Percentiles rank a stretch among this genome's conserved stretches.
phyloP scores from a whole-genome alignment of 1,140 invertebrate genomes.

The Anastatus disparis region DNA sequence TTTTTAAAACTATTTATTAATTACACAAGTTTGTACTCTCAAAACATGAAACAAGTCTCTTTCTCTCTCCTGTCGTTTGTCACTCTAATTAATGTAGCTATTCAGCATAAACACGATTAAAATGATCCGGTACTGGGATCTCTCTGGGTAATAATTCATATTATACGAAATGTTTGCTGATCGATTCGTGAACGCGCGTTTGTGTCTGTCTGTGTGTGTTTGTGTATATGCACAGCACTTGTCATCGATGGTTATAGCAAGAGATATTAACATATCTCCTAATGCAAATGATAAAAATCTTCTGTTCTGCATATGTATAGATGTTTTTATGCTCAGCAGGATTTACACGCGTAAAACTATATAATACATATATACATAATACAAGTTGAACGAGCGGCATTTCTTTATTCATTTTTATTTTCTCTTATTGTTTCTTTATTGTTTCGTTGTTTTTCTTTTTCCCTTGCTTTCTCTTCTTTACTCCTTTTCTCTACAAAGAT shows the following conservation, averaged over 20 bases:
- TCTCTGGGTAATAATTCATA: conserved; percentile 24
- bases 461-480: neutral
- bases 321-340: neutral
- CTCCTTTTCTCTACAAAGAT: neutral
- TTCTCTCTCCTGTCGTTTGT: conserved; percentile 27
- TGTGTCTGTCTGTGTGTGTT: no score
- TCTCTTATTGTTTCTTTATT: neutral
- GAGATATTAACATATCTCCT: conserved; percentile 33
- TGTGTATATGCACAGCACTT: no score
- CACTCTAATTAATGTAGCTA: conserved; percentile 36
- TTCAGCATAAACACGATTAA: conserved; percentile 34
- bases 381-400: neutral
- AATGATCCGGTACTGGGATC: conserved; percentile 8
- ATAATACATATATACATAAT: no score
- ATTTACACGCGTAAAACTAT: neutral
- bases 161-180: neutral
- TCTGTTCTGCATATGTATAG: neutral
- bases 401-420: neutral
- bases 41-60: neutral
- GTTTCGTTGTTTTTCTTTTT: no score
- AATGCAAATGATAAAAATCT: conserved; percentile 32
- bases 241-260: conserved; percentile 21
- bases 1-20: no score
- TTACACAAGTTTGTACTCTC: no score
- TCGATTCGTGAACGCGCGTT: no score